These are phyloP conservation scores for Spilosoma lubricipeda DNA, from an alignment of 2,888 invertebrate genomes.

Conservation along the genomic window DNA sequence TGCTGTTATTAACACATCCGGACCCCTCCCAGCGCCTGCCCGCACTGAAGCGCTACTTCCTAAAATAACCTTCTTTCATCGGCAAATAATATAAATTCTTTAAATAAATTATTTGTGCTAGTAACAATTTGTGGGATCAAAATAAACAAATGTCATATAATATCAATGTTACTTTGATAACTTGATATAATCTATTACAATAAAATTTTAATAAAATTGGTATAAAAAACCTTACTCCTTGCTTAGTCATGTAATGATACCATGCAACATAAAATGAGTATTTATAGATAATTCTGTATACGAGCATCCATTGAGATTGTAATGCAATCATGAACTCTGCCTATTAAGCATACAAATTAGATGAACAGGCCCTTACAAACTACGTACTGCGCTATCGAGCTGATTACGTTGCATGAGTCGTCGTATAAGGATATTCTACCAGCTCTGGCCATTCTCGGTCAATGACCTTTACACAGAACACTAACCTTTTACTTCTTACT, in stretches of 20 bases:
- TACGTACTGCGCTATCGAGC: conserved; percentile 9
- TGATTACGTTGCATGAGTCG: conserved; percentile 16
- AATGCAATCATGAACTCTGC: background rate
- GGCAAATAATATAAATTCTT: no score
- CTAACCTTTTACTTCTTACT: conserved; percentile 28
- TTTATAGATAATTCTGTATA: background rate
- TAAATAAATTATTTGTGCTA: no score
- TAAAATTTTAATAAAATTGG: no score
- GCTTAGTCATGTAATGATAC: background rate
- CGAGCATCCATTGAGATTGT: background rate
- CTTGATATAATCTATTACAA: no score
- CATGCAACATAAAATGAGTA: background rate
- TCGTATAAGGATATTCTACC: conserved; percentile 34
- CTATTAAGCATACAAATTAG: background rate
- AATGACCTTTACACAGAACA: conserved; percentile 30
- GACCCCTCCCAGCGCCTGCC: no score
- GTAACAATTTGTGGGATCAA: no score
- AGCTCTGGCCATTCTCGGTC: conserved; percentile 34
- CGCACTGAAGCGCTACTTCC: no score
- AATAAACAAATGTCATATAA: no score
- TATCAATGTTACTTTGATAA: no score
- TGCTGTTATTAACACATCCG: no score
- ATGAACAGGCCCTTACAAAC: background rate
- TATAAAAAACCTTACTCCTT: background rate
- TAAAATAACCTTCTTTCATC: no score